Base-by-base conservation (phyloP, 2,113 vertebrate genomes). In the Gymnogyps californianus region DNA sequence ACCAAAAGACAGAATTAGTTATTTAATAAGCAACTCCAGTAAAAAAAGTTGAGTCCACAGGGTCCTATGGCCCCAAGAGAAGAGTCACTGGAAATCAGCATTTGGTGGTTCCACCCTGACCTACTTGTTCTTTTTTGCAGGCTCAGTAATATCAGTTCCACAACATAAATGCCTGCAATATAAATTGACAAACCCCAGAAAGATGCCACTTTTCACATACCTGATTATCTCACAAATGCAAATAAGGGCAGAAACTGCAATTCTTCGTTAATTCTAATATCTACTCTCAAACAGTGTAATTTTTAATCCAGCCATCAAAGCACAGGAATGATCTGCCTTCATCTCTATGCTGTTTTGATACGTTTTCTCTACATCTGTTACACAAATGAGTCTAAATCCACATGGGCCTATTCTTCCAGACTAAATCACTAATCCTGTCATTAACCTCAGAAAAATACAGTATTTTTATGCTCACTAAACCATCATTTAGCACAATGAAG, bases 401-500 rank as follows among this genome's bases (percentile, higher is more conserved):
- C 58, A 87, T 4, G 13, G 13, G 46, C 34, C 82, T 93, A 13
- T 38, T 90, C 69, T 89, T 94, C 58, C 71, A 89, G 87, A n/a
- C 40, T 75, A 84, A 71, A 85, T 67, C 91, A 91, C 49, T 96
- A 97, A 96, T 97, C 94, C 84, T 54, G 72, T 81, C 72, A 94
- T 87, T 93, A 97, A 95, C 40, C 70, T 84, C 79, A 65, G 57
- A 77, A 95, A 92, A 95, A 89, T 22, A 79, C 29, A 32, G 17
- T 72, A 69, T 90, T 93, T 97, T 94, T 77, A 88, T 26, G 75
- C 52, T 66, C 65, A 85, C 20, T 84, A 40, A 91, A 34, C 47
- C 42, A 91, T 47, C 28, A 77, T 44, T 83, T 49, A 28, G 32
- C 34, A 71, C 52, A 89, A 71, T 20, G n/a, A 92, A 82, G 28